Base-by-base conservation (phyloP, 1,140 invertebrate genomes). In the Micrasema minimum region DNA sequence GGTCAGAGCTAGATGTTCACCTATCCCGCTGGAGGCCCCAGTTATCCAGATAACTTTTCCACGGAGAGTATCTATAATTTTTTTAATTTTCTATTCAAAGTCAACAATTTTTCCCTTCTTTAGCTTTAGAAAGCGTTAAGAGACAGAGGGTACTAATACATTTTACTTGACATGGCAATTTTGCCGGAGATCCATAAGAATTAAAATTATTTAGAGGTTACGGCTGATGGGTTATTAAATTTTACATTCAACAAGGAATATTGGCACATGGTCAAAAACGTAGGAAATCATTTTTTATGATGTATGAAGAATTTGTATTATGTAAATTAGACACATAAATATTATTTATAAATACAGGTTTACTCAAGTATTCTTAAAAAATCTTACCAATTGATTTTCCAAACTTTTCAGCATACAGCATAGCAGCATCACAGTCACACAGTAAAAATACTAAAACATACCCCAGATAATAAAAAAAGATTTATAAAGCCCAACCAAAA, bases 1-100 rank as follows among this genome's bases (percentile, higher is more conserved):
- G 26, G 86, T 85, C 66, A 92, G 86, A 0, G 93, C 92, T 53
- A 94, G 80, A 71, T 88, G 79, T 83, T 94, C 92, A 11, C 95
- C 95, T 76, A 96, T 96, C 18, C 95, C 95, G 84, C 92, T 93
- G 0, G 94, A 96, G 10, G 94, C 92, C 43, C 95, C 94, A 1
- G 92, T 95, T 75, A 97, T 92, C 91, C 94, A 96, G 1, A 95
- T 89, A 4, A 96, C 92, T 83, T 95, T 91, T 0, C 88, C 90
- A 70, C 85, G 82, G 45, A 94, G 79, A n/a, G 80, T 77, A 65
- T 84, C 88, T 90, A 69, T 23, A 77, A 77, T 20, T 31, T 57
- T 12, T 26, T 26, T 26, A 7, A 43, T n/a, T n/a, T 43, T 11
- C 16, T 6, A 6, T 11, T 5, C 37, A 38, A 6, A 6, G 11